Percentiles rank a stretch among this genome's conserved stretches.
phyloP scores from a whole-genome alignment of 2,888 invertebrate genomes.

The Agriopis leucophaearia region DNA sequence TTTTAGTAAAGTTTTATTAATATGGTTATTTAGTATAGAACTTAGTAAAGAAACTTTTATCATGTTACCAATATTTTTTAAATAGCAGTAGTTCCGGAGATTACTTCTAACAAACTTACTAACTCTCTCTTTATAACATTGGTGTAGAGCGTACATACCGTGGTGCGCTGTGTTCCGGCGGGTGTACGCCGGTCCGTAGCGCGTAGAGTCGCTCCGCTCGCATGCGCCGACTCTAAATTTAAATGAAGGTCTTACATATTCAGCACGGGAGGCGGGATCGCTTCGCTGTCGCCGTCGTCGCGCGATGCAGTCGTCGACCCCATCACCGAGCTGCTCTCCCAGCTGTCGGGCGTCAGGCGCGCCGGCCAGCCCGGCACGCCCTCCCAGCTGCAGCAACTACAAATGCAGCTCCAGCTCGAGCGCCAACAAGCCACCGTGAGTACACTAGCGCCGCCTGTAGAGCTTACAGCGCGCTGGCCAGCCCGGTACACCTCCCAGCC shows the following conservation, averaged over 20 bases:
- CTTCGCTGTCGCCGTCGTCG: slow-evolving; percentile 94
- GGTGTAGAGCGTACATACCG: no score
- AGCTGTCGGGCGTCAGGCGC: slow-evolving; percentile 97
- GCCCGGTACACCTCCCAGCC: no score
- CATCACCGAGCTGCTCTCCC: slow-evolving; percentile 97
- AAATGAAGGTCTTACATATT: slow-evolving; percentile 55
- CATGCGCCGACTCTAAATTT: slow-evolving; percentile 39
- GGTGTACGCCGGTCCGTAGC: neutral
- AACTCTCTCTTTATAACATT: no score
- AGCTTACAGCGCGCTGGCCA: no score
- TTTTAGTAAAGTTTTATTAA: no score
- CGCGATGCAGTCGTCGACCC: slow-evolving; percentile 98
- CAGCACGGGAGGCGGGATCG: slow-evolving; percentile 94
- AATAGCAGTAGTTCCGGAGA: no score
- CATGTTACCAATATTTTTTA: no score
- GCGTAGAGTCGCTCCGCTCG: slow-evolving; percentile 15
- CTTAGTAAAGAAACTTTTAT: no score
- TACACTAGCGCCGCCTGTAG: slow-evolving; percentile 3
- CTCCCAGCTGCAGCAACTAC: slow-evolving; percentile 95
- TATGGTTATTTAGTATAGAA: no score
- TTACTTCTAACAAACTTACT: no score
- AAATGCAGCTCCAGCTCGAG: slow-evolving; percentile 97
- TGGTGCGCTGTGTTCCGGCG: neutral
- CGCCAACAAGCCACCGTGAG: slow-evolving; percentile 92
- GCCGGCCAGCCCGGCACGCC: slow-evolving; percentile 87